A percentile compares a stretch with the other conserved stretches of the same genome.
Evolutionary conservation across 1,140 invertebrate genomes (phyloP).

Genomic region (Coenobita brevimanus): DNA sequence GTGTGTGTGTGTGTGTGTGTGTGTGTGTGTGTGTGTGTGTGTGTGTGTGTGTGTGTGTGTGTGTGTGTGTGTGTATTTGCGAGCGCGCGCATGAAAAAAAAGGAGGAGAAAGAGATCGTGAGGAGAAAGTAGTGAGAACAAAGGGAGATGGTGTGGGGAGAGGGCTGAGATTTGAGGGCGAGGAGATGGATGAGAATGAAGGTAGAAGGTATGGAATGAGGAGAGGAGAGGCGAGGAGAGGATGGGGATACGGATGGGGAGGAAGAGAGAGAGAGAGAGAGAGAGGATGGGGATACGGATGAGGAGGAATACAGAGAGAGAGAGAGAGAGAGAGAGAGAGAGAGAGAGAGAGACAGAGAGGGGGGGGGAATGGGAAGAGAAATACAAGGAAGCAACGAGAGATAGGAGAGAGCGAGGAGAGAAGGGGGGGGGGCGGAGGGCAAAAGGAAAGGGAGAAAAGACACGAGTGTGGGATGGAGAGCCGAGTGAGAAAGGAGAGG

Average conservation of each 20-base stretch:
- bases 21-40: no score
- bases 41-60: no score
- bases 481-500: background rate
- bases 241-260: background rate
- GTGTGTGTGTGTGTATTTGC: no score
- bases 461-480: background rate
- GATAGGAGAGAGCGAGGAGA: background rate
- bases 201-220: background rate
- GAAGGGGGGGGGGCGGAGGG: background rate
- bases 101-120: background rate
- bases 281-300: background rate
- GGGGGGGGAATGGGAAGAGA: background rate
- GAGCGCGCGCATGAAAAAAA: no score
- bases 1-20: slow-evolving; percentile 33
- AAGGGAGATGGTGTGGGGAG: background rate
- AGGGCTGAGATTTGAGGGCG: background rate
- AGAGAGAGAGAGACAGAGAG: background rate
- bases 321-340: no score
- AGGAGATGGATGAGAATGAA: background rate
- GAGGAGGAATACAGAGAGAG: no score
- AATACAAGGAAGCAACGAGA: background rate
- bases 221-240: background rate
- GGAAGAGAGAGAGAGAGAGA: background rate
- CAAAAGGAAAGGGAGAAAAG: background rate
- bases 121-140: background rate